Percentiles rank a stretch among this genome's conserved stretches.
Conservation (phyloP, 2,888 invertebrate species). For the Fragum fragum region DNA sequence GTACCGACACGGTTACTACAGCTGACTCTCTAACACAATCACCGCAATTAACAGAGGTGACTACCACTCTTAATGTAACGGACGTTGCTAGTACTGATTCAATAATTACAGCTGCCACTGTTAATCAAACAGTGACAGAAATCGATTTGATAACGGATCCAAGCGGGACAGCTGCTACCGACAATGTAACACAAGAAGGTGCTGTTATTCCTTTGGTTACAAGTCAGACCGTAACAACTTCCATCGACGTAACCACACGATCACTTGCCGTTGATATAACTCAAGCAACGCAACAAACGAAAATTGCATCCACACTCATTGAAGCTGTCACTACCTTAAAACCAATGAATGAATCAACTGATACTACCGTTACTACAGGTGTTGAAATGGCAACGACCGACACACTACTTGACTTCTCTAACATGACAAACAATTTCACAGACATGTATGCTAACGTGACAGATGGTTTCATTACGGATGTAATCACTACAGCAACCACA, state of each 20-base stretch:
- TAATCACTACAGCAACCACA: neutral
- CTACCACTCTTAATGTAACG: neutral
- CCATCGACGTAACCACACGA: neutral
- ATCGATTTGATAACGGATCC: neutral
- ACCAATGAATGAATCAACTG: neutral
- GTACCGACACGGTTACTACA: neutral
- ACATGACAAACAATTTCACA: neutral
- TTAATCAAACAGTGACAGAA: neutral
- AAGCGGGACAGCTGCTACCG: neutral
- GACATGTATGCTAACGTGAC: neutral
- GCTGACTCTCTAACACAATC: neutral
- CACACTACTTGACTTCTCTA: neutral
- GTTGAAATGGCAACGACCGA: constrained; percentile 2
- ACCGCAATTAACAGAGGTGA: too few species aligned
- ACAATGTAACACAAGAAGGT: neutral
- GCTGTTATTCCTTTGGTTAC: neutral
- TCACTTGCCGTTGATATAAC: neutral
- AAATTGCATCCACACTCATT: neutral
- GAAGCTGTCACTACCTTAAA: neutral
- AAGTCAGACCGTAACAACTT: neutral
- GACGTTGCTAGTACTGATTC: neutral
- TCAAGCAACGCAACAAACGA: neutral
- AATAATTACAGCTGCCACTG: neutral
- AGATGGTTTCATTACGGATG: neutral
- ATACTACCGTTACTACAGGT: neutral